These are phyloP conservation scores for Actinopyga echinites DNA, from an alignment of 53 echinoderm and acorn worm genomes.

Conservation along the genomic window DNA sequence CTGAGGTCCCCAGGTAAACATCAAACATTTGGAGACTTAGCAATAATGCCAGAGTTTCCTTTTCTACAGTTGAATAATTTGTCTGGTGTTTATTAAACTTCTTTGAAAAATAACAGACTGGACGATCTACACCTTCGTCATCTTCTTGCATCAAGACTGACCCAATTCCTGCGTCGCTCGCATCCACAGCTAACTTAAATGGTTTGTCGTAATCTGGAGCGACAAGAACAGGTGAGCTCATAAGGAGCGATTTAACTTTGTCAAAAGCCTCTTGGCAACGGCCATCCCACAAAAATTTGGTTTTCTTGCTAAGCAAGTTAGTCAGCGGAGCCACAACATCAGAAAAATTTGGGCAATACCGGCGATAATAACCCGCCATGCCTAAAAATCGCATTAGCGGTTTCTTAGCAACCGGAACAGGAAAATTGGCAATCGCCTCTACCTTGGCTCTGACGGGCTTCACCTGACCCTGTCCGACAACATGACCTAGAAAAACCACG, in stretches of 20 bases:
- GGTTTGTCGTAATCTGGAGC: constrained; percentile 55
- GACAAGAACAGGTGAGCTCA: constrained; percentile 35
- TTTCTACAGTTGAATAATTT: constrained; percentile 44
- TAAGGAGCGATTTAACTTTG: constrained; percentile 49
- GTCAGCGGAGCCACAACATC: not conserved
- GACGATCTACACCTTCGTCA: constrained; percentile 44
- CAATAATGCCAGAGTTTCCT: too few relatives aligned
- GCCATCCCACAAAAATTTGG: constrained; percentile 29
- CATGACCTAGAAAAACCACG: constrained; percentile 27
- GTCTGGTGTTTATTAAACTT: constrained; percentile 59
- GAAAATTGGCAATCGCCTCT: not conserved
- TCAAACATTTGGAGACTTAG: constrained; percentile 63
- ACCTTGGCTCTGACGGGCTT: constrained; percentile 17
- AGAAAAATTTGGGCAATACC: not conserved
- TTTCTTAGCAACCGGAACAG: not conserved
- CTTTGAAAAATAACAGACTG: constrained; percentile 62
- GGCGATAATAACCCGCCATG: constrained; percentile 30
- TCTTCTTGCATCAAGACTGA: constrained; percentile 57
- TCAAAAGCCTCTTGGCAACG: constrained; percentile 45
- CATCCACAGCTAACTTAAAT: constrained; percentile 61
- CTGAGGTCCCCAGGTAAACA: constrained; percentile 41
- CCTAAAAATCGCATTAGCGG: constrained; percentile 36
- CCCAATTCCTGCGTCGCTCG: constrained; percentile 66
- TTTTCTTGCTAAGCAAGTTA: not conserved
- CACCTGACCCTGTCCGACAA: constrained; percentile 19